These are phyloP conservation scores for Burhinus oedicnemus DNA, from an alignment of 2,113 vertebrate genomes.

Conservation along the genomic window DNA sequence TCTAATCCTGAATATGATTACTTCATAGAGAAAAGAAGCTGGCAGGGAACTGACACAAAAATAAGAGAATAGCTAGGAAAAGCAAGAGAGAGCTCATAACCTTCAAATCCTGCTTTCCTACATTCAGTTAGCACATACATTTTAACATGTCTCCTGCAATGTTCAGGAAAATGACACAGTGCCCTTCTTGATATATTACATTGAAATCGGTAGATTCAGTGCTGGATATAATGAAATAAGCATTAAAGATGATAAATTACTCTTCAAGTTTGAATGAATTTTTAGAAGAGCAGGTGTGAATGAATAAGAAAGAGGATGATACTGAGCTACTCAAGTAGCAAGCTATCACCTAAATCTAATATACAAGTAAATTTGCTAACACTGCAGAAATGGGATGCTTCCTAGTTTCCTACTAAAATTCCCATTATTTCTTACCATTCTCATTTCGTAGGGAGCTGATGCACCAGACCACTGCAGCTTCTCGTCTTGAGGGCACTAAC, in stretches of 20 bases:
- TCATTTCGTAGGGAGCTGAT: background rate
- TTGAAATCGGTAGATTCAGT: background rate
- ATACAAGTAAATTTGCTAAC: background rate
- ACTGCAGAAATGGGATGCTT: background rate
- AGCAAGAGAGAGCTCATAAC: background rate
- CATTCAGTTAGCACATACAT: background rate
- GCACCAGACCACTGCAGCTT: background rate
- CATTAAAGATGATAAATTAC: background rate
- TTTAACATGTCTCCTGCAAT: background rate
- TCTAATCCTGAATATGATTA: conserved; percentile 8
- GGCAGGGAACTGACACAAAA: background rate
- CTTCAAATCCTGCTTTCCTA: background rate
- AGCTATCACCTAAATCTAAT: background rate
- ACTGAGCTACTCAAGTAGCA: background rate
- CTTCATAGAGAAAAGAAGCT: background rate
- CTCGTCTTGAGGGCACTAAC: background rate
- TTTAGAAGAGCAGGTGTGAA: background rate
- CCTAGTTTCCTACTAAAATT: background rate
- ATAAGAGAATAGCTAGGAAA: background rate
- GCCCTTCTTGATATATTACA: conserved; percentile 1
- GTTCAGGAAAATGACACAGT: background rate
- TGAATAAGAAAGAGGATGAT: background rate
- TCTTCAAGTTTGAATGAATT: background rate
- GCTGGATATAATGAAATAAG: background rate
- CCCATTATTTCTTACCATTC: background rate